These are phyloP conservation scores for Ataeniobius toweri DNA, from an alignment of 2,797 vertebrate genomes.

Conservation along the genomic window DNA sequence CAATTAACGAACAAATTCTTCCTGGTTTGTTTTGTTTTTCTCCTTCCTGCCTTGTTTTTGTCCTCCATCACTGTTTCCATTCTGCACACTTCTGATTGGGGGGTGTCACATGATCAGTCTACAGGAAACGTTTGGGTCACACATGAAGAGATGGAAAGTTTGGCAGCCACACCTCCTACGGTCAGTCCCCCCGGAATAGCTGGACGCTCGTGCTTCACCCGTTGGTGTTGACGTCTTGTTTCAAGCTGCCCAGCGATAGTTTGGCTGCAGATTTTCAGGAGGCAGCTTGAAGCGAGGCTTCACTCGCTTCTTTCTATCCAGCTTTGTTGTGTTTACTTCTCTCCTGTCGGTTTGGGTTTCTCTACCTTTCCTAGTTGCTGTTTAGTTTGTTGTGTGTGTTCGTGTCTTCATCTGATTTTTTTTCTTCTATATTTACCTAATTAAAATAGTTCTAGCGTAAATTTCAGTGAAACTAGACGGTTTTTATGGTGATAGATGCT, in stretches of 20 bases:
- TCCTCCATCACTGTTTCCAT: slow-evolving; percentile 25
- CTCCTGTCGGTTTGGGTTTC: slow-evolving; percentile 8
- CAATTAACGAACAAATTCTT: slow-evolving; percentile 62
- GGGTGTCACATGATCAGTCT: slow-evolving; percentile 83
- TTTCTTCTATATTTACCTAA: not conserved
- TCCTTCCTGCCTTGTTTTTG: slow-evolving; percentile 71
- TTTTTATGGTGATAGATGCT: not conserved
- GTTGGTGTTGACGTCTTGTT: slow-evolving; percentile 65
- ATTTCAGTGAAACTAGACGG: not conserved
- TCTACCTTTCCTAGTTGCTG: not conserved
- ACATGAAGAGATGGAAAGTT: slow-evolving; percentile 98
- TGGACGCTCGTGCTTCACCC: slow-evolving; percentile 23
- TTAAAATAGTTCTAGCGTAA: not conserved
- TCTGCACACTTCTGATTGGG: slow-evolving; percentile 55
- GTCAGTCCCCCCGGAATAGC: slow-evolving; percentile 84
- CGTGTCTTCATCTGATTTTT: not conserved
- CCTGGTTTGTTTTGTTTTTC: slow-evolving; percentile 72
- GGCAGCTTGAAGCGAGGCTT: slow-evolving; percentile 53
- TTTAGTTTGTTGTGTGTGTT: slow-evolving; percentile 1
- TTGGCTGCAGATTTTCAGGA: not conserved
- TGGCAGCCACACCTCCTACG: slow-evolving; percentile 94
- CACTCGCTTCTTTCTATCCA: not conserved
- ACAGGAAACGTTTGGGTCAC: slow-evolving; percentile 99
- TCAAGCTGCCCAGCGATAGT: slow-evolving; percentile 43
- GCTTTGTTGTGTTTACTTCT: not conserved